A percentile compares a stretch with the other conserved stretches of the same genome.
Evolutionary conservation across 2,888 invertebrate species (phyloP).

Genomic region (Thymelicus acteon): DNA sequence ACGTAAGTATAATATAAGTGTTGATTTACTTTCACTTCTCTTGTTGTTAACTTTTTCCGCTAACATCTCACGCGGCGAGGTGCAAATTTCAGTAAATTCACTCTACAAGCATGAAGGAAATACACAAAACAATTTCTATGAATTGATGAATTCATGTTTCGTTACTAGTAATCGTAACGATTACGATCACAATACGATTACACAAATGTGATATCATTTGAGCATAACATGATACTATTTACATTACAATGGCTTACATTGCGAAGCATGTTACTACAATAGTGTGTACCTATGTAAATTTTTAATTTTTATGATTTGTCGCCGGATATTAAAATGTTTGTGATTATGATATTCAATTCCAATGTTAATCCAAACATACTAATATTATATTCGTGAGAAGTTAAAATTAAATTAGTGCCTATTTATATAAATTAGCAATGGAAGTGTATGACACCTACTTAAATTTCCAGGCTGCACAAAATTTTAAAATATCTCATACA

Average conservation of each 20-base stretch:
- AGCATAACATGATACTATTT: conserved; percentile 17
- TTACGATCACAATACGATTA: conserved; percentile 34
- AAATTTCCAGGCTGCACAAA: too few species aligned
- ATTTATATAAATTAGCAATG: too few species aligned
- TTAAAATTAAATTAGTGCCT: too few species aligned
- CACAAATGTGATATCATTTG: conserved; percentile 33
- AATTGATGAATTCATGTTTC: conserved; percentile 30
- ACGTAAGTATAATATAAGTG: conserved; percentile 14
- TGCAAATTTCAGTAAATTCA: conserved; percentile 22
- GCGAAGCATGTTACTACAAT: not conserved
- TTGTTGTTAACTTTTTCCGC: conserved; percentile 21
- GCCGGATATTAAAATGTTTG: too few species aligned
- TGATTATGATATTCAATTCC: too few species aligned
- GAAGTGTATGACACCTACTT: too few species aligned
- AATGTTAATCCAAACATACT: too few species aligned
- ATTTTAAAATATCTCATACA: too few species aligned
- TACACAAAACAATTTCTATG: conserved; percentile 10
- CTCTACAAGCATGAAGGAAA: not conserved
- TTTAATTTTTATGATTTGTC: not conserved
- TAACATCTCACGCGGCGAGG: conserved; percentile 10
- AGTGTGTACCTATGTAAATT: not conserved
- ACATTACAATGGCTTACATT: not conserved
- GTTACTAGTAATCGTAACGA: conserved; percentile 33
- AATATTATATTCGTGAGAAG: too few species aligned
- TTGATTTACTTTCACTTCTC: conserved; percentile 44